Conservation (phyloP, 2,888 invertebrate species). For the Notodonta dromedarius region DNA sequence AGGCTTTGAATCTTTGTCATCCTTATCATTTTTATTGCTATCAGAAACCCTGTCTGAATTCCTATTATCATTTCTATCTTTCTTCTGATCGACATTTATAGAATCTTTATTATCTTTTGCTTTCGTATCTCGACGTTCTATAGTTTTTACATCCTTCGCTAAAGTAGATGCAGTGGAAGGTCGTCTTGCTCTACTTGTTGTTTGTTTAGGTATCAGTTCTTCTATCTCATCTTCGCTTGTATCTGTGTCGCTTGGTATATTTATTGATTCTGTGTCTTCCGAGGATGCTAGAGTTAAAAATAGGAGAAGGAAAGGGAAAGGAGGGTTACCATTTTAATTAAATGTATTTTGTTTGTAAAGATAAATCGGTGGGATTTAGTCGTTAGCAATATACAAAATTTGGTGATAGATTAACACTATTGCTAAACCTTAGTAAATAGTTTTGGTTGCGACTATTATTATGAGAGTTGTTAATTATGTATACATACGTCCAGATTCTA, state of each 20-base stretch:
- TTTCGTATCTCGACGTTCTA: neutral
- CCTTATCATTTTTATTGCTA: conserved; percentile 3
- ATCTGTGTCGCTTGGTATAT: conserved; percentile 46
- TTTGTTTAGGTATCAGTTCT: conserved; percentile 20
- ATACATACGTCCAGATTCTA: conserved; percentile 59
- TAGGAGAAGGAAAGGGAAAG: too few species aligned
- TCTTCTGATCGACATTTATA: neutral
- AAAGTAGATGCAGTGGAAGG: conserved; percentile 32
- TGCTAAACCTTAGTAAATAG: too few species aligned
- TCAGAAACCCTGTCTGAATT: neutral
- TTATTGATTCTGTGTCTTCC: conserved; percentile 58
- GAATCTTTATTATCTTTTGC: neutral
- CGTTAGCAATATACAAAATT: too few species aligned
- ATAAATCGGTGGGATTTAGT: too few species aligned
- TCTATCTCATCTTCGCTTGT: conserved; percentile 40
- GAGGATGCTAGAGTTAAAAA: conserved; percentile 55
- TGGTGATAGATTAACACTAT: too few species aligned
- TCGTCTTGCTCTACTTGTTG: conserved; percentile 21
- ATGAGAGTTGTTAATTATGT: neutral
- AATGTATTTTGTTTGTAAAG: neutral
- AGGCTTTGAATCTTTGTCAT: conserved; percentile 12
- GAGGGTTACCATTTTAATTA: neutral
- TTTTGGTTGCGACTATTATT: too few species aligned
- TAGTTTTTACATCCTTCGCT: neutral
- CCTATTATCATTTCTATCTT: neutral